Conservation (phyloP, 2,797 vertebrate species). For the Pachyuromys duprasi region DNA sequence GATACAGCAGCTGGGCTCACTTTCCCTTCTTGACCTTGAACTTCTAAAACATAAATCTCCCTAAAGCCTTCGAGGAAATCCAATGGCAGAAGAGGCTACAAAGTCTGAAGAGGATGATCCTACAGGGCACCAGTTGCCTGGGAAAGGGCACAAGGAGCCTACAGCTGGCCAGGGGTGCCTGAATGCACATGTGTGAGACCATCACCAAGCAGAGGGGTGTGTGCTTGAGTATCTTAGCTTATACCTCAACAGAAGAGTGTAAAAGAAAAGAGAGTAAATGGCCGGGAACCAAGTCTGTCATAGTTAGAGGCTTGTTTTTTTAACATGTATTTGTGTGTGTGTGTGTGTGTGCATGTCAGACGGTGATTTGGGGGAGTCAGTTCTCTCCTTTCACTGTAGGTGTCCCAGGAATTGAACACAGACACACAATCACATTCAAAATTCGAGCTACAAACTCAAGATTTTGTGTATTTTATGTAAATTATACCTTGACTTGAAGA, state of each 20-base stretch:
- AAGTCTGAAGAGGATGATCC: not conserved
- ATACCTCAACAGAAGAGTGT: not conserved
- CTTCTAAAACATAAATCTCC: slow-evolving; percentile 12
- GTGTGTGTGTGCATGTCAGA: not conserved
- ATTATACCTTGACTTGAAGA: not conserved
- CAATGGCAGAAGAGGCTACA: not conserved
- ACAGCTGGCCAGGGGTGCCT: fast-evolving
- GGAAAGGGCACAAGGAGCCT: not conserved
- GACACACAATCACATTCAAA: not conserved
- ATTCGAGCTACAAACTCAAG: not conserved
- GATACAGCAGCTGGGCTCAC: not conserved
- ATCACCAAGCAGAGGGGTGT: not conserved
- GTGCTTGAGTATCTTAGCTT: not conserved
- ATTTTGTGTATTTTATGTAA: not conserved
- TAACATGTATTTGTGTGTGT: not conserved
- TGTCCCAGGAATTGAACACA: not conserved
- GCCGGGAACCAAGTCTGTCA: not conserved
- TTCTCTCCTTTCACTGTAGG: not conserved
- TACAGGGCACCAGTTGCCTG: not conserved
- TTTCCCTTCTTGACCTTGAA: not conserved
- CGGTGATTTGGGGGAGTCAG: not conserved
- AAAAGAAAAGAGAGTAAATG: not conserved
- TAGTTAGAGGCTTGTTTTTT: not conserved
- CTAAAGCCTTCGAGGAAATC: not conserved
- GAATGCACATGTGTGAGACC: fast-evolving